Evolutionary conservation across 2,113 vertebrate genomes (phyloP), one percentile per base, ranked within the genome.

Genomic region (Prietella phreatophila): DNA sequence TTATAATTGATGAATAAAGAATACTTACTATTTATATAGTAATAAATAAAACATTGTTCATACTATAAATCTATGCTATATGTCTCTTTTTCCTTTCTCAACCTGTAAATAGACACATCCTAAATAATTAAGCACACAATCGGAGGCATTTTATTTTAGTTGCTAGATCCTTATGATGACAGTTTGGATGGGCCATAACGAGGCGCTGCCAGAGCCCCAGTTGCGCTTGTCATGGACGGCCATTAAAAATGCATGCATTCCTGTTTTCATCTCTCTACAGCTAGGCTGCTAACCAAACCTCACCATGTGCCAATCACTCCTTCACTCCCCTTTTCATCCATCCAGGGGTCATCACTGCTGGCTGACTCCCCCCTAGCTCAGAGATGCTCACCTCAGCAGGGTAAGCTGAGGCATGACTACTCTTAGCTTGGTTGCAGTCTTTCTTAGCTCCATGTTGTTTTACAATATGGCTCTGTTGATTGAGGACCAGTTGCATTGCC

Each of bases 171-270:
- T 80, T 39, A 82, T 69, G 73, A 80, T 91, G 90, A 90, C 90
- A 89, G 91, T 86, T 89, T 86, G 89, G 91, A 91, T 75, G 84
- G 87, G 82, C 83, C 47, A 71, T 91, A 89, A 91, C 81, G 82
- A 89, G 88, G 30, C 39, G 85, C 88, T 82, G 88, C 85, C 90
- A 82, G 65, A 36, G 86, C 86, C 73, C 84, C 27, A 27, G 87
- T 87, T 89, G 63, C 65, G 17, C 67, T 87, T 80, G 87, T 90
- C 86, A 85, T 55, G 87, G 90, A 89, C 36, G 27, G 50, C 61
- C 88, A 91, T 92, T 89, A 90, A 92, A 92, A 92, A 92, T 91
- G 88, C 91, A 92, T 84, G 85, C 22, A 27, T 47, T 90, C 39
- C 83, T 69, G 82, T 88, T 89, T 88, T 89, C 89, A 87, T 81